phyloP scores from a whole-genome alignment of 2,113 vertebrate species.

The Montifringilla adamsi region DNA sequence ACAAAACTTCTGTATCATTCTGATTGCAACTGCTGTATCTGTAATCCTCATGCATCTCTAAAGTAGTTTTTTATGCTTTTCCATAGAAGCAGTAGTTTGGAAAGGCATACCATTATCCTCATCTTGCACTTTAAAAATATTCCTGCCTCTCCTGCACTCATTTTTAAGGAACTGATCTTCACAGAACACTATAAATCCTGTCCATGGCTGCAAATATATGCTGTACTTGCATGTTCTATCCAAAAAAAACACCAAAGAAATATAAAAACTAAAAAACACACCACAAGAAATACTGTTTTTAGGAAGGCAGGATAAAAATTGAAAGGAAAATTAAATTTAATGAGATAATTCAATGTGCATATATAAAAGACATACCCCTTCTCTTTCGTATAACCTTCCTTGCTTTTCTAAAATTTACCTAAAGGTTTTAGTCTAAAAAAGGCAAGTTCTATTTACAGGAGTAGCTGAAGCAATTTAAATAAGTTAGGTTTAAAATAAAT shows the following conservation, averaged over 20 bases:
- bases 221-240: background rate
- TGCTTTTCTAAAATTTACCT: slow-evolving; percentile 21
- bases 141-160: background rate
- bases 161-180: background rate
- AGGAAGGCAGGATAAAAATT: background rate
- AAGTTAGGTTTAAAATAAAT: slow-evolving; percentile 34
- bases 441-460: slow-evolving; percentile 1
- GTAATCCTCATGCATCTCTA: background rate
- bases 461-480: background rate
- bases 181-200: background rate
- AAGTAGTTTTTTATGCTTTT: background rate
- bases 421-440: background rate
- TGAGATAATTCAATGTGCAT: background rate
- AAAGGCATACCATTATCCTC: background rate
- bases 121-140: background rate
- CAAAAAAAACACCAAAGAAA: background rate
- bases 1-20: background rate
- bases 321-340: background rate
- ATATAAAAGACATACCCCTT: background rate
- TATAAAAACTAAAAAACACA: background rate
- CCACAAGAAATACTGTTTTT: background rate
- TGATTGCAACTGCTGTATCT: background rate
- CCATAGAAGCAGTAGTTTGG: background rate
- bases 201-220: background rate
- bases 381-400: background rate